Evolutionary conservation across 2,797 vertebrate species (phyloP).

Genomic region (Chromis chromis): DNA sequence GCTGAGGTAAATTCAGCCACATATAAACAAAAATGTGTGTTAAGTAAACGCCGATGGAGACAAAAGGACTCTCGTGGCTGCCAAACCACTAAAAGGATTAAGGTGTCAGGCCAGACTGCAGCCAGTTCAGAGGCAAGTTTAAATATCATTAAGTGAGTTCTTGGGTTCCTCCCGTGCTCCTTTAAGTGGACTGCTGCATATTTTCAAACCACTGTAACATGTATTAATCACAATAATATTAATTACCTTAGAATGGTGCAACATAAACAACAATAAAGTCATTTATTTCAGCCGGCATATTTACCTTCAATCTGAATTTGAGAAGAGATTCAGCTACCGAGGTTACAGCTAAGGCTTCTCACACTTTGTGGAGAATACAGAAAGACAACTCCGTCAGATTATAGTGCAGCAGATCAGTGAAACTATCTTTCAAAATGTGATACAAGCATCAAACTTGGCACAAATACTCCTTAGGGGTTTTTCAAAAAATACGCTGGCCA

Average conservation of each 20-base stretch:
- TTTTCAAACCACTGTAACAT: slow-evolving; percentile 10
- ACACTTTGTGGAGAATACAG: slow-evolving; percentile 19
- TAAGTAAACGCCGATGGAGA: slow-evolving; percentile 41
- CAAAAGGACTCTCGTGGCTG: slow-evolving; percentile 43
- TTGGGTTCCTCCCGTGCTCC: slow-evolving; percentile 44
- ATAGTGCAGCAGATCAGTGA: no score
- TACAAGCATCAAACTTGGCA: no score
- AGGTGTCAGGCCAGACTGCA: slow-evolving; percentile 40
- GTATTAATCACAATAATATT: not conserved
- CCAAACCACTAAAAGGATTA: slow-evolving; percentile 69
- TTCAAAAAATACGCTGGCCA: no score
- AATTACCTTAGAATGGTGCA: not conserved
- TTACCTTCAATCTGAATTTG: not conserved
- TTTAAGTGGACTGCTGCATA: slow-evolving; percentile 5
- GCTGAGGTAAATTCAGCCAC: slow-evolving; percentile 29
- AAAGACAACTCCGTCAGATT: slow-evolving; percentile 32
- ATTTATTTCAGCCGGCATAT: not conserved
- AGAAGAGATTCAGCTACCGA: slow-evolving; percentile 10
- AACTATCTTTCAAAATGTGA: no score
- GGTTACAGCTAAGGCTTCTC: slow-evolving; percentile 21
- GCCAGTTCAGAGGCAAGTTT: slow-evolving; percentile 42
- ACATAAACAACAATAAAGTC: not conserved
- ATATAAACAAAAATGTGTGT: slow-evolving; percentile 36
- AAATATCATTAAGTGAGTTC: slow-evolving; percentile 56
- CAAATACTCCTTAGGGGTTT: no score